Conservation (phyloP, 2,888 invertebrate species). For the Drosophila seclusa region DNA sequence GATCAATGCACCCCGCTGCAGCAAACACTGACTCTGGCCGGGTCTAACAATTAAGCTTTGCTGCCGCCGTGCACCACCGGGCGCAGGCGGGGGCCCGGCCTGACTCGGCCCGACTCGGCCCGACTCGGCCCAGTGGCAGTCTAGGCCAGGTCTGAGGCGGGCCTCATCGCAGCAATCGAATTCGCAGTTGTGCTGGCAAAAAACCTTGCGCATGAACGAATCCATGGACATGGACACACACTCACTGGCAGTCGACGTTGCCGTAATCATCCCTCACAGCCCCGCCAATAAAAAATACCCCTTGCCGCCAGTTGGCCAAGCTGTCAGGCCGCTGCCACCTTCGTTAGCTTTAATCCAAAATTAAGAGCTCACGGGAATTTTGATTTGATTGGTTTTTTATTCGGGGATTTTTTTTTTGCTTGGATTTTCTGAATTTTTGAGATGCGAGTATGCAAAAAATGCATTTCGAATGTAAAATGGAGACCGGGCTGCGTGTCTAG, state of each 20-base stretch:
- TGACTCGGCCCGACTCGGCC: constrained; percentile 18
- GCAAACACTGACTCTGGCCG: constrained; percentile 26
- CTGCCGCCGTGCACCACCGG: constrained; percentile 16
- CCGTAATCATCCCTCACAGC: constrained; percentile 8
- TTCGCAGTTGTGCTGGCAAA: constrained; percentile 44
- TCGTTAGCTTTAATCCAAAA: constrained; percentile 22
- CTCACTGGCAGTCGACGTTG: constrained; percentile 31
- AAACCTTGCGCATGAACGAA: constrained; percentile 84
- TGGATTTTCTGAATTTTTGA: constrained; percentile 45
- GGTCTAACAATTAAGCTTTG: constrained; percentile 50
- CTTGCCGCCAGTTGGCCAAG: constrained; percentile 12
- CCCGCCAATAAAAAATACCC: not conserved
- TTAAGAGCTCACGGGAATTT: constrained; percentile 67
- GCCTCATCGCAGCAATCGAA: constrained; percentile 35
- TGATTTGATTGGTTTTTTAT: constrained; percentile 10
- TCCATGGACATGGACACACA: constrained; percentile 82
- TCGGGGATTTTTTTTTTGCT: constrained; percentile 10
- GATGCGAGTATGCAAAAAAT: constrained; percentile 66
- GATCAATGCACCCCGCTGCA: constrained; percentile 82
- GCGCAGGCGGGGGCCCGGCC: constrained; percentile 30
- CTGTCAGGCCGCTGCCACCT: constrained; percentile 7
- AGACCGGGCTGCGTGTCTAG: constrained; percentile 63
- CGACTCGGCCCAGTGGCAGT: constrained; percentile 36
- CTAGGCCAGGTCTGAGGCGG: constrained; percentile 32
- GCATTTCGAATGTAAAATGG: constrained; percentile 71